phyloP scores from a whole-genome alignment of 2,888 invertebrate genomes.

The Eupithecia subfuscata region DNA sequence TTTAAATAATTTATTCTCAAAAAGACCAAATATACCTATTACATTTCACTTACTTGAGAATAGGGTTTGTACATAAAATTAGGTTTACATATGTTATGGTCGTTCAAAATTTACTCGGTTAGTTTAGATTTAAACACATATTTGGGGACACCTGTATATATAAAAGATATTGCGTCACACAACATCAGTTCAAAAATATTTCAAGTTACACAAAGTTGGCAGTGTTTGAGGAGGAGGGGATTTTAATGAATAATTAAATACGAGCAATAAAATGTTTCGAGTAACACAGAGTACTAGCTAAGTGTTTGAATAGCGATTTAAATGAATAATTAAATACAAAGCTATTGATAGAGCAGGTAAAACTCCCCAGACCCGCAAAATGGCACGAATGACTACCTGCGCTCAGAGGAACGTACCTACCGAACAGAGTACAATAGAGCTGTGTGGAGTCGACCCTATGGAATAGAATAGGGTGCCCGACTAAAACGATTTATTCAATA shows the following conservation, averaged over 20 bases:
- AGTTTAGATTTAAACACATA: too few species aligned
- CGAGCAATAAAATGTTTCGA: neutral
- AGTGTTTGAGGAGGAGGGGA: neutral
- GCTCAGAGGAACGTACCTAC: neutral
- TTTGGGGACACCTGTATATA: neutral
- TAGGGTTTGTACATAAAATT: too few species aligned
- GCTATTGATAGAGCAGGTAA: constrained; percentile 26
- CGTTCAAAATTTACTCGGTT: too few species aligned
- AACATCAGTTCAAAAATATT: neutral
- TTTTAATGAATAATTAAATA: neutral
- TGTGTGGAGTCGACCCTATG: neutral
- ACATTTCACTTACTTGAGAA: too few species aligned
- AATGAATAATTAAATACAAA: constrained; percentile 12
- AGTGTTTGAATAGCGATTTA: constrained; percentile 3
- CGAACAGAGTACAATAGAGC: neutral
- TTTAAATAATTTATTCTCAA: too few species aligned
- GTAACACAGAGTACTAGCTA: neutral
- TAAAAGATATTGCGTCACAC: neutral
- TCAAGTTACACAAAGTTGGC: neutral
- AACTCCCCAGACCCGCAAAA: constrained; percentile 14
- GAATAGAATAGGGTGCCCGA: constrained; percentile 14
- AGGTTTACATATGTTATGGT: too few species aligned
- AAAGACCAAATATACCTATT: too few species aligned
- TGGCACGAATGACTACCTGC: constrained; percentile 28
- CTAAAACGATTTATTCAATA: constrained; percentile 23